A percentile compares a stretch with the other conserved stretches of the same genome.
phyloP scores from a whole-genome alignment of 2,113 vertebrate species.

The Odontesthes bonariensis region DNA sequence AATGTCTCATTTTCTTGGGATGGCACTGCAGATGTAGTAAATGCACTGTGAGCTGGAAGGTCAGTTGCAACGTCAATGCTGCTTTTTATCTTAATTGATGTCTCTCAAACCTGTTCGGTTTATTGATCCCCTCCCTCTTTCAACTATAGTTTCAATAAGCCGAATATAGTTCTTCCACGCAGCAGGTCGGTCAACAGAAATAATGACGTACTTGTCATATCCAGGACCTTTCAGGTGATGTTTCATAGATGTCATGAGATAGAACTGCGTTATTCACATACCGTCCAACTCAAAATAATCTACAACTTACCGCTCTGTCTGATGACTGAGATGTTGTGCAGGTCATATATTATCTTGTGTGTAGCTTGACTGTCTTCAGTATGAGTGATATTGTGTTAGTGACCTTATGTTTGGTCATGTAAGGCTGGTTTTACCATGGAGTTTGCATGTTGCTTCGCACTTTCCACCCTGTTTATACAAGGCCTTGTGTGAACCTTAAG shows the following conservation, averaged over 20 bases:
- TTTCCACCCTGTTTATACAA: background rate
- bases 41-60: constrained; percentile 6
- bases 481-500: background rate
- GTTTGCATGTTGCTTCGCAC: background rate
- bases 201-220: too few relatives aligned
- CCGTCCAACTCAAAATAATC: too few relatives aligned
- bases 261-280: too few relatives aligned
- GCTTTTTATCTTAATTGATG: background rate
- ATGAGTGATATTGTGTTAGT: background rate
- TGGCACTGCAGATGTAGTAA: constrained; percentile 4
- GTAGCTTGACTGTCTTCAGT: background rate
- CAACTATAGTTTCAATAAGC: background rate
- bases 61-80: constrained; percentile 6
- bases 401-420: background rate
- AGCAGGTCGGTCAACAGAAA: background rate
- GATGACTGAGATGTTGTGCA: too few relatives aligned
- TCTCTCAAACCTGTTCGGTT: background rate
- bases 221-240: background rate
- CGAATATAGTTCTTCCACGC: background rate
- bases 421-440: background rate
- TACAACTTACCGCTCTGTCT: background rate
- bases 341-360: too few relatives aligned
- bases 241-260: background rate
- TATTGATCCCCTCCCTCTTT: background rate
- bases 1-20: constrained; percentile 13